Evolutionary conservation across 1,140 invertebrate species (phyloP).

Genomic region (Drosophila virilis): DNA sequence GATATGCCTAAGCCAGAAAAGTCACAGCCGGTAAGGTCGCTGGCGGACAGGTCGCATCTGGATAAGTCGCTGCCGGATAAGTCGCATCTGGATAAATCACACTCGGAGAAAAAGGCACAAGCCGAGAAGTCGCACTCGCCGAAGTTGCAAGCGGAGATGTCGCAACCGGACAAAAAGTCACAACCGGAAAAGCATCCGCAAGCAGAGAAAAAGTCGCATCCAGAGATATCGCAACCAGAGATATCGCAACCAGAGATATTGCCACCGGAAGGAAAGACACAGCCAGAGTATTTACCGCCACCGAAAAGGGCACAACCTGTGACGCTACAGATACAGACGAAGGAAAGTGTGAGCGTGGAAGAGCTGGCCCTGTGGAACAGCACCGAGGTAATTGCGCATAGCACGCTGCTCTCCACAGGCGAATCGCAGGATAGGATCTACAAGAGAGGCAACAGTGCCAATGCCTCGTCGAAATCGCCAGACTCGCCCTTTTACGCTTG

Average conservation of each 20-base stretch:
- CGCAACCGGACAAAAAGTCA: not conserved
- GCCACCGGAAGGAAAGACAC: too few species aligned
- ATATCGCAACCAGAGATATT: not conserved
- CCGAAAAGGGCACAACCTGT: not conserved
- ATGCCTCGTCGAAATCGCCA: too few species aligned
- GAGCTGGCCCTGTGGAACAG: not conserved
- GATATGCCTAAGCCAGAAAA: not conserved
- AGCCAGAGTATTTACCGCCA: not conserved
- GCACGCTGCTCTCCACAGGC: constrained; percentile 3
- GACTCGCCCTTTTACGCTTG: constrained; percentile 10
- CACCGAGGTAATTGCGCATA: constrained; percentile 25
- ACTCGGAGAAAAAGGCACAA: not conserved
- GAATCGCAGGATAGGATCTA: not conserved
- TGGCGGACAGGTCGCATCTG: not conserved
- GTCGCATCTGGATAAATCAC: not conserved
- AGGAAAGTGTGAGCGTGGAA: not conserved
- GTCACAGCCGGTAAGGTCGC: not conserved
- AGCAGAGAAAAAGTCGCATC: not conserved
- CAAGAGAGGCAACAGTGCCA: not conserved
- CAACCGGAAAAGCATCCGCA: not conserved
- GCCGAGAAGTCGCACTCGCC: not conserved
- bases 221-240: not conserved
- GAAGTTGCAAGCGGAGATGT: not conserved
- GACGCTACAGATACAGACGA: not conserved
- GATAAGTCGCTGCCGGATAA: not conserved